Evolutionary conservation across 2,888 invertebrate genomes (phyloP).

Genomic region (Polydrusus pterygomalis): DNA sequence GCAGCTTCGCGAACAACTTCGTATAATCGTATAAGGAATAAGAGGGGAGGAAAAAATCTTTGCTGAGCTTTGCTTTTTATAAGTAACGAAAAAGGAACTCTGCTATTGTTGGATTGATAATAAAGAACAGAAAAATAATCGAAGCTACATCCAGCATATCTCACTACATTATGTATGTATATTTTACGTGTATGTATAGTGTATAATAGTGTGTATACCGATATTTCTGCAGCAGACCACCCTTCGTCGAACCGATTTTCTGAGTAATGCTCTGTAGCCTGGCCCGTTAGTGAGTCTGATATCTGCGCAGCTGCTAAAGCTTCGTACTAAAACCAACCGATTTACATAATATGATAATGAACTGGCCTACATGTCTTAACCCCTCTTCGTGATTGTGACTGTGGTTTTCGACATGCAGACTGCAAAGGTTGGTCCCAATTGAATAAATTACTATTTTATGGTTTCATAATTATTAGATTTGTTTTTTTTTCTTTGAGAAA

Average conservation of each 20-base stretch:
- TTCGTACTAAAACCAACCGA: slow-evolving; percentile 68
- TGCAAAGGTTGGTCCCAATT: no score
- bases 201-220: no score
- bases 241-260: slow-evolving; percentile 71
- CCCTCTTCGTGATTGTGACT: neutral
- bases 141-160: slow-evolving; percentile 6
- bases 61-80: no score
- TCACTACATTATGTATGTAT: neutral
- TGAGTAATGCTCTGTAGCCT: slow-evolving; percentile 66
- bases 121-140: neutral
- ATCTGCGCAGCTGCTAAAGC: slow-evolving; percentile 66
- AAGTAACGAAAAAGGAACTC: no score
- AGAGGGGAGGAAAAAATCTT: no score
- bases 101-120: no score
- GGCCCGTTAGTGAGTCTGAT: slow-evolving; percentile 64
- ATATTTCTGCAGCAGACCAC: slow-evolving; percentile 67
- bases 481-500: no score
- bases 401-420: no score
- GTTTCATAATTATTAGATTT: no score
- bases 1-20: no score
- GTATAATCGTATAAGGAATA: no score
- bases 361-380: neutral
- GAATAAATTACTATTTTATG: no score
- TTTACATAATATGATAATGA: slow-evolving; percentile 25
- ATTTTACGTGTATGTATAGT: slow-evolving; percentile 29